phyloP scores from a whole-genome alignment of 1,140 invertebrate genomes.

The Phenacoccus solenopsis region DNA sequence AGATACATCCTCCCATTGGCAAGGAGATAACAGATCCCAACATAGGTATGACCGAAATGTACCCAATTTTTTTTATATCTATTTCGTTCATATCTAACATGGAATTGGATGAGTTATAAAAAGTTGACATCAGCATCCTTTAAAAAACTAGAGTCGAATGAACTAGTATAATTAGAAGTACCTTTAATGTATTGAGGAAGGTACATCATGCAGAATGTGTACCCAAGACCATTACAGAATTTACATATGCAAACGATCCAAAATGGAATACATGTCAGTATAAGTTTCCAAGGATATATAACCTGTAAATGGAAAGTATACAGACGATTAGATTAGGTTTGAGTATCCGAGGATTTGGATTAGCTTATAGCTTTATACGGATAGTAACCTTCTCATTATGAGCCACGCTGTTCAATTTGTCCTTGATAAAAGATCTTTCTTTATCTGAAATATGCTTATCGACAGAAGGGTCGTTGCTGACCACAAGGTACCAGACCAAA shows the following conservation, averaged over 20 bases:
- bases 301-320: too few relatives aligned
- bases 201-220: background rate
- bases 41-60: background rate
- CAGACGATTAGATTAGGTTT: too few relatives aligned
- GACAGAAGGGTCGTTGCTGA: constrained; percentile 57
- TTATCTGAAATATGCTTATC: constrained; percentile 56
- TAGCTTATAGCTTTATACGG: too few relatives aligned
- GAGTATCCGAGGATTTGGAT: too few relatives aligned
- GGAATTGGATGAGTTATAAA: too few relatives aligned
- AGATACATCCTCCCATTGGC: background rate
- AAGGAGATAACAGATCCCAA: background rate
- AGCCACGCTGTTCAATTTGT: constrained; percentile 27
- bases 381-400: too few relatives aligned
- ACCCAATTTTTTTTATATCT: background rate
- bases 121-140: too few relatives aligned
- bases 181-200: background rate
- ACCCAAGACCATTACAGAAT: background rate
- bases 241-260: background rate
- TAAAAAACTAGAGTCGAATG: too few relatives aligned
- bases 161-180: too few relatives aligned
- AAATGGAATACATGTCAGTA: background rate
- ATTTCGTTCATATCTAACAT: background rate
- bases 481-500: constrained; percentile 49
- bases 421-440: constrained; percentile 65
- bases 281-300: background rate